These are phyloP conservation scores for Rallus limicola DNA, from an alignment of 2,113 vertebrate genomes.

Conservation along the genomic window DNA sequence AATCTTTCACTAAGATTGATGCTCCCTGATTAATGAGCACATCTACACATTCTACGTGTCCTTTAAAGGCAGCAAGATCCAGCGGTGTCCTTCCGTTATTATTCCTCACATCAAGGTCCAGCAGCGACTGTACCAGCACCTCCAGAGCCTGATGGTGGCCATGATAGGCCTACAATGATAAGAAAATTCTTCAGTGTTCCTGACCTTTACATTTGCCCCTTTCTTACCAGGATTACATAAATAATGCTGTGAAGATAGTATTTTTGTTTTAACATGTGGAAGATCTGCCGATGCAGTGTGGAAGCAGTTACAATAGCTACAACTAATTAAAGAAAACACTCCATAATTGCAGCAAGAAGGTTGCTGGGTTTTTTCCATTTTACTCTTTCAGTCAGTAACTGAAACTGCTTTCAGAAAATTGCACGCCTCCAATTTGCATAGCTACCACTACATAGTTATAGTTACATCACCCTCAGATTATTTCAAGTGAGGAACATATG, in stretches of 20 bases:
- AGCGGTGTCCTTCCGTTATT: constrained; percentile 91
- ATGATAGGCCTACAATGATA: constrained; percentile 88
- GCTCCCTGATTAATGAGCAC: constrained; percentile 98
- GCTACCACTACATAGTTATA: background rate
- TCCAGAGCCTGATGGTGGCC: constrained; percentile 97
- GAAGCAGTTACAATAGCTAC: background rate
- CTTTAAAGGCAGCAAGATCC: constrained; percentile 95
- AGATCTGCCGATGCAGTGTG: background rate
- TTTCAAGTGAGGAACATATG: background rate
- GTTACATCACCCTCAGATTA: background rate
- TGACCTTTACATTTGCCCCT: background rate
- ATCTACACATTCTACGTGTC: constrained; percentile 96
- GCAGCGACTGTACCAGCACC: constrained; percentile 93
- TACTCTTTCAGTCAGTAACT: background rate
- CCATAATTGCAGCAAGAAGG: background rate
- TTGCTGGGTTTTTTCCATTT: background rate
- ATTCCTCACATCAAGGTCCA: constrained; percentile 96
- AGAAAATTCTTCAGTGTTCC: background rate
- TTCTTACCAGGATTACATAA: background rate
- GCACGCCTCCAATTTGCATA: background rate
- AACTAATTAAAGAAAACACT: fast-evolving
- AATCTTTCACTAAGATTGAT: constrained; percentile 96
- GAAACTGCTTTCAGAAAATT: background rate
- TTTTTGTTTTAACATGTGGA: background rate
- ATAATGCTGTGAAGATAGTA: background rate